Percentiles rank a stretch among this genome's conserved stretches.
Evolutionary conservation across 2,113 vertebrate genomes (phyloP).

Genomic region (Hylia prasina): DNA sequence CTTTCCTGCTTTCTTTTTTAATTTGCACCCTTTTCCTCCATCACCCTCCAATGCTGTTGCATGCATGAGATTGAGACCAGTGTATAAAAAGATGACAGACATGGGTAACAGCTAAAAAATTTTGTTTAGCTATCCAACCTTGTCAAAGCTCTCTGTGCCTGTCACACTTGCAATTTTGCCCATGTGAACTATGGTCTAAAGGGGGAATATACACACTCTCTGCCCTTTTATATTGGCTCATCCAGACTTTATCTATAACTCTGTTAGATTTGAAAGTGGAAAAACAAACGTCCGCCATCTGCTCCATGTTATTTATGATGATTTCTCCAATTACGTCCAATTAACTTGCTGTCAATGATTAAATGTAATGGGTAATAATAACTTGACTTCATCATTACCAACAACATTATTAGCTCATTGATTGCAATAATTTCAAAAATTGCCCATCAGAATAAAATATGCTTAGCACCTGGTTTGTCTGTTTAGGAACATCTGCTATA

Average conservation of each 20-base stretch:
- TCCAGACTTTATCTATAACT: slow-evolving; percentile 60
- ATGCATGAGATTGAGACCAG: accelerated
- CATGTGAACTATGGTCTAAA: not conserved
- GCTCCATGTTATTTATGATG: slow-evolving; percentile 83
- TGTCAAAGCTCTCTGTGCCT: not conserved
- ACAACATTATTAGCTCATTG: slow-evolving; percentile 89
- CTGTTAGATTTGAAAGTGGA: slow-evolving; percentile 53
- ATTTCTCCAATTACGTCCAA: slow-evolving; percentile 90
- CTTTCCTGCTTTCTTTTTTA: not conserved
- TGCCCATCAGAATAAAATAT: slow-evolving; percentile 84
- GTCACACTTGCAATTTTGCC: not conserved
- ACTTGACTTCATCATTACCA: slow-evolving; percentile 84
- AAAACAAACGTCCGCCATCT: slow-evolving; percentile 81
- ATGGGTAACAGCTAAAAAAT: not conserved
- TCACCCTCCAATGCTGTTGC: not conserved
- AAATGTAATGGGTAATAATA: slow-evolving; percentile 87
- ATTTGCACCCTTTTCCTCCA: not conserved
- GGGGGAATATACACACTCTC: not conserved
- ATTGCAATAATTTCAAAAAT: slow-evolving; percentile 95
- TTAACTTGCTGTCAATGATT: slow-evolving; percentile 91
- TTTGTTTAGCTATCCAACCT: not conserved
- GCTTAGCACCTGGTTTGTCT: slow-evolving; percentile 87
- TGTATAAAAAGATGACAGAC: not conserved
- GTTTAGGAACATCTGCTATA: slow-evolving; percentile 78
- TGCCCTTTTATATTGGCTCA: not conserved